Base-by-base conservation (phyloP, 1,140 invertebrate genomes). In the Penaeus vannamei region DNA sequence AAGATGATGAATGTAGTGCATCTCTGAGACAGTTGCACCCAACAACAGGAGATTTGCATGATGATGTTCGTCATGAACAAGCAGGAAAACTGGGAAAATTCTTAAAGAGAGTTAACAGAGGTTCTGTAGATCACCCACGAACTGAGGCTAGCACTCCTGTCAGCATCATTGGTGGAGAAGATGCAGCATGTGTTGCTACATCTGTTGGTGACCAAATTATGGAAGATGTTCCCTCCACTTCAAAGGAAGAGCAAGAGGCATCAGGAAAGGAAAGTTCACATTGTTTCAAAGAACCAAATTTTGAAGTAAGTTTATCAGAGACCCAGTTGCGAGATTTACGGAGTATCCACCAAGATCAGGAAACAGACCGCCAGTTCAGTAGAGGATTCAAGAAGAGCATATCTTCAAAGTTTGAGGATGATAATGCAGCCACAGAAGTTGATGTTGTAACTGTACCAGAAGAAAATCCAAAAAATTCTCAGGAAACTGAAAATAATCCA, bases 41-140 rank as follows among this genome's bases (percentile, higher is more conserved):
- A 46, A n/a, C 29, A 64, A 8, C 72, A 20, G 29, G 42, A 29
- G 19, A 32, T 32, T 32, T 36, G 42, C 69, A 59, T 46, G 87
- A 86, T 72, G 89, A 80, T 14, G 84, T 66, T 82, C 88, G 86
- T 29, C 89, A 86, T 22, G 89, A 91, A 85, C 84, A 90, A 42
- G 86, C 84, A 59, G 89, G 91, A 19, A 89, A 90, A 81, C 85
- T 91, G 20, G 72, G 86, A 26, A 91, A 91, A 62, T 91, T 91
- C 66, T 69, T 90, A 36, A 90, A 79, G 79, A 76, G 86, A 42
- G 76, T 79, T 81, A 89, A 90, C 64, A 36, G 91, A 76, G 84
- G 66, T 5, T 91, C 91, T 0, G 85, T 88, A 29, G 91, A 91
- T 64, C 83, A 90, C 59, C 83, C 86, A 10, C 87, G 91, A 26